These are phyloP conservation scores for Andrena dorsata DNA, from an alignment of 2,888 invertebrate genomes.

Conservation along the genomic window DNA sequence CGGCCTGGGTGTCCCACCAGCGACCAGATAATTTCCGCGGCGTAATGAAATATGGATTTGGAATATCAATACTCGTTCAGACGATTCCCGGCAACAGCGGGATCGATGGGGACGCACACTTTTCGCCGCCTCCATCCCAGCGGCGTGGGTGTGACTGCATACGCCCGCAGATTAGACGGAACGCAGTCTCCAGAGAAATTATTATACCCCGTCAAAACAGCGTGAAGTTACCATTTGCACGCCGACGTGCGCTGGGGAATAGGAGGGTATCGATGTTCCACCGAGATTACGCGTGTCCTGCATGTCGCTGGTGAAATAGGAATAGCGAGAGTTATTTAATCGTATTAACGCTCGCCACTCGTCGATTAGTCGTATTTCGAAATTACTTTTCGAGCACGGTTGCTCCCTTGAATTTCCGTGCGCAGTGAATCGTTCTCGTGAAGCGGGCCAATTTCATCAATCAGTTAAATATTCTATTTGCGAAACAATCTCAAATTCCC, in stretches of 20 bases:
- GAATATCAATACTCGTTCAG: conserved; percentile 33
- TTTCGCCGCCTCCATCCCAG: conserved; percentile 18
- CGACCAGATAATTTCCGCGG: conserved; percentile 38
- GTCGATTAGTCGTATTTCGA: conserved; percentile 6
- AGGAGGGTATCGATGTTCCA: conserved; percentile 34
- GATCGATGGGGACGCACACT: conserved; percentile 35
- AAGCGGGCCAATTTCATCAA: no score
- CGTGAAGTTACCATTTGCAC: conserved; percentile 57
- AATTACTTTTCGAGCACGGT: background rate
- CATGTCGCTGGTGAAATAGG: conserved; percentile 17
- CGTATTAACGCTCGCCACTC: conserved; percentile 24
- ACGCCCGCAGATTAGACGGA: conserved; percentile 35
- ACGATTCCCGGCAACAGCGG: conserved; percentile 8
- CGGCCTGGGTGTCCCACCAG: background rate
- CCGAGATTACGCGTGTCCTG: conserved; percentile 14
- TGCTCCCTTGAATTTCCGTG: background rate
- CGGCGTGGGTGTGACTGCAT: background rate
- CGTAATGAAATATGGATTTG: conserved; percentile 52
- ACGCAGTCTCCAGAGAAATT: conserved; percentile 68
- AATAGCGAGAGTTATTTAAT: conserved; percentile 32
- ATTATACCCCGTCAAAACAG: conserved; percentile 67
- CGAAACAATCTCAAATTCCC: no score
- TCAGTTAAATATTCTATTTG: no score
- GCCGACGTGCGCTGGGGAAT: conserved; percentile 53
- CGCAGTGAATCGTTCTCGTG: background rate